Evolutionary conservation across 2,113 vertebrate species (phyloP).

Genomic region (Gallinago jamesoni): DNA sequence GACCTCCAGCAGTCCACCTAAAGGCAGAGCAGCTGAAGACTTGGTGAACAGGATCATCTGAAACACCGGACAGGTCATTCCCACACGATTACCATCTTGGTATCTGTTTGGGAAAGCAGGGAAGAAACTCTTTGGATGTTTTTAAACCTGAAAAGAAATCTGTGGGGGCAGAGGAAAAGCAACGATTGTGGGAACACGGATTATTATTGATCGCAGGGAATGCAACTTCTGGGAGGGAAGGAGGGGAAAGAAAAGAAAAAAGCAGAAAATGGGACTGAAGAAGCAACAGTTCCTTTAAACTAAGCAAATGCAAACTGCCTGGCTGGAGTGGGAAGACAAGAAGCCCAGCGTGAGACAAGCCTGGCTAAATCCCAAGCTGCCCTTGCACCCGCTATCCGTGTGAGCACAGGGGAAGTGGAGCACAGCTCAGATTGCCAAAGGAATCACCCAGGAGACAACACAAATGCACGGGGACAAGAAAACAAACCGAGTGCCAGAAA

Average conservation of each 20-base stretch:
- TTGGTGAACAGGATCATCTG: not conserved
- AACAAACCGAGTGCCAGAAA: not conserved
- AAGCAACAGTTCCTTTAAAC: not conserved
- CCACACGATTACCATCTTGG: accelerated
- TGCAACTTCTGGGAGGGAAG: not conserved
- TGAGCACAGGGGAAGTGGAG: not conserved
- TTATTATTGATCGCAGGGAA: not conserved
- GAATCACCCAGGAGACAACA: not conserved
- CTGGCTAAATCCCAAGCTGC: not conserved
- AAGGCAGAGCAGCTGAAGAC: not conserved
- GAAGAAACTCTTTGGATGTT: not conserved
- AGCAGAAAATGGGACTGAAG: not conserved
- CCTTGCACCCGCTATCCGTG: accelerated
- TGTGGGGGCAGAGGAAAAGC: not conserved
- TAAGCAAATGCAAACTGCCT: not conserved
- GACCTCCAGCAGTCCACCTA: not conserved
- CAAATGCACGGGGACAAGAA: not conserved
- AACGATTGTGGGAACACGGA: not conserved
- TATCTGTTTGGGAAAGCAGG: not conserved
- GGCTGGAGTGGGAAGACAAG: not conserved
- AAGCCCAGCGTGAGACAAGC: not conserved
- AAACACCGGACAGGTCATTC: not conserved
- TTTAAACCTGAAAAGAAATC: not conserved
- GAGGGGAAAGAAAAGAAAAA: not conserved
- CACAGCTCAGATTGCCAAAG: not conserved